phyloP scores from a whole-genome alignment of 1,140 invertebrate species.

The Leptoteleia sp. region DNA sequence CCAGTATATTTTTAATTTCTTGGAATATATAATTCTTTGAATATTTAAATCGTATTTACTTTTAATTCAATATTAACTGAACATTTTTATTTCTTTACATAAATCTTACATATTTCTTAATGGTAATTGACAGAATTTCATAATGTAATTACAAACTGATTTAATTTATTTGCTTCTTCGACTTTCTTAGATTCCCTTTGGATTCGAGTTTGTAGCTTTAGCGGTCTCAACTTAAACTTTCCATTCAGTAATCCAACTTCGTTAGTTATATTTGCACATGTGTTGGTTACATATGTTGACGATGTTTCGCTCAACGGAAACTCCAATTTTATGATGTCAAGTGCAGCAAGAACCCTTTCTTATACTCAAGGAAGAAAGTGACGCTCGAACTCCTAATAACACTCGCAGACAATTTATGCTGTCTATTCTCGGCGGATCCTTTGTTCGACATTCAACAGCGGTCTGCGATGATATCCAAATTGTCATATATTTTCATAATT shows the following conservation, averaged over 20 bases:
- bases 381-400: conserved; percentile 48
- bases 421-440: conserved; percentile 44
- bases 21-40: too few species aligned
- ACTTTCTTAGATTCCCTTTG: conserved; percentile 31
- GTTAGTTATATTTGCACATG: conserved; percentile 37
- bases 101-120: too few species aligned
- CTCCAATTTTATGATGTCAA: conserved; percentile 57
- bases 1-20: too few species aligned
- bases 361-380: conserved; percentile 28
- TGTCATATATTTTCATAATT: too few species aligned
- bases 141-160: conserved; percentile 24
- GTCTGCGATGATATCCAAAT: too few species aligned
- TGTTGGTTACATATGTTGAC: conserved; percentile 39
- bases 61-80: too few species aligned
- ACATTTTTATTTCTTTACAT: too few species aligned
- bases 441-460: too few species aligned
- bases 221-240: conserved; percentile 46
- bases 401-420: conserved; percentile 52
- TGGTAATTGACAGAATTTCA: too few species aligned
- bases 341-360: conserved; percentile 45
- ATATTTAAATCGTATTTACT: too few species aligned
- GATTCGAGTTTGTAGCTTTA: conserved; percentile 43
- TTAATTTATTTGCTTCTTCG: conserved; percentile 13
- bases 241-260: conserved; percentile 35
- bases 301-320: conserved; percentile 29